Base-by-base conservation (phyloP, 2,888 invertebrate genomes). In the Amphipoea oculea region DNA sequence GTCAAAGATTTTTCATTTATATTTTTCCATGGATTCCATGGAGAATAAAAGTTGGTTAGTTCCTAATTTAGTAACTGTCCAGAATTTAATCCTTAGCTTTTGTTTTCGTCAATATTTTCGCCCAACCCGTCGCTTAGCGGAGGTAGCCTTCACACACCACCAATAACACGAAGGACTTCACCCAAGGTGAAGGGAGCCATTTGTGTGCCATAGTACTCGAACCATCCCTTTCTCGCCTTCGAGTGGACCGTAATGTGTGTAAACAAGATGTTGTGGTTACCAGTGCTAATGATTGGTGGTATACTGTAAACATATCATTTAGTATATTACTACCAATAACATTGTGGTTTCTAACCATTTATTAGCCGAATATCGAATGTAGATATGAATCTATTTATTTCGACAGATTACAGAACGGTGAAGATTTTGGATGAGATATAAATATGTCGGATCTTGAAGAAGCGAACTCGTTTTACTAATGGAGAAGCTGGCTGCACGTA, bases 341-440 rank as follows among this genome's bases (percentile, higher is more conserved):
- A 40, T 29, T n/a, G n/a, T 60, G 51, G 48, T 78, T 51, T 54
- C 4, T 23, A 29, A 7, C n/a, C 4, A 7, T 40, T 67, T 40
- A 78, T 7, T 1, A 1, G 20, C 23, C 7, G 17, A 14, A 63
- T 60, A 40, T 62, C 2, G 17, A n/a, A 76, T 5, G 14, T 5
- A 14, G 51, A 51, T 51, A 17, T n/a, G 12, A 11, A 45, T 4
- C 6, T 12, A 29, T 36, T 36, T 36, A 42, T 78, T 76, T 63
- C 7, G 23, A 40, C 29, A 54, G 17, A 17, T 62, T 23, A n/a
- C 0, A 36, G 54, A 57, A 48, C 20, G 7, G n/a, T 54, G 29
- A 62, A 40, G 11, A 78, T 78, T 40, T 76, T 29, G n/a, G 5
- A 51, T 66, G 14, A 48, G 9, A 48, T 57, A 42, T 75, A n/a